Evolutionary conservation across 1,140 invertebrate genomes (phyloP), one percentile per base, ranked within the genome.

Genomic region (Telenomus remus): DNA sequence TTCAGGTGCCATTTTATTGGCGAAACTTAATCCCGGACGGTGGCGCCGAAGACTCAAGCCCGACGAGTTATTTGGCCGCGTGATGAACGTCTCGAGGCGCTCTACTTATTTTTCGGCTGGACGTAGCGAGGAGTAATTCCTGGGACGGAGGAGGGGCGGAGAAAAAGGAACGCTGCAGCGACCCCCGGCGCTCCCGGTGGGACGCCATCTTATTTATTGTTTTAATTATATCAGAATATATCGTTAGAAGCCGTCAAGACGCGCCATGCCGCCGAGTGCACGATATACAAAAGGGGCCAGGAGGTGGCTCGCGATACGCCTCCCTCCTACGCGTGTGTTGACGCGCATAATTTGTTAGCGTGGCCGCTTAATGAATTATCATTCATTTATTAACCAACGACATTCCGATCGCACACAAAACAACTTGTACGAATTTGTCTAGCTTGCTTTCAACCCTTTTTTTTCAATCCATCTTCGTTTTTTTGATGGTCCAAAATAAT

Each of bases 201-300:
- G 87, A 84, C 79, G 85, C 85, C 86, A 87, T 87, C 84, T 88
- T 88, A 88, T 88, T 88, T 88, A 88, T 88, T 88, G 87, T 88
- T 88, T 87, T 88, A 87, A 87, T 88, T 88, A 88, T 87, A 87
- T 87, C 85, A 84, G 85, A 87, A 87, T 88, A 87, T 88, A 87
- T 88, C 86, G 86, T 87, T 87, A 88, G 85, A 87, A 80, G 64
- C 81, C 84, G 84, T 86, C 83, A 84, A 78, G 81, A 74, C 77
- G 81, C 81, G 80, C 81, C 80, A 82, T 81, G 82, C 84, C 82
- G 85, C 85, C 85, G 82, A 87, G 86, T 84, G 80, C 85, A 80
- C 79, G 84, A 84, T 85, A 88, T 86, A 86, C 87, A 88, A 85
- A 79, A 27, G 19, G 19, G 19, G 19, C 19, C 19, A 27, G 19